phyloP scores from a whole-genome alignment of 2,888 invertebrate genomes.

The Drosophila gaucha region DNA sequence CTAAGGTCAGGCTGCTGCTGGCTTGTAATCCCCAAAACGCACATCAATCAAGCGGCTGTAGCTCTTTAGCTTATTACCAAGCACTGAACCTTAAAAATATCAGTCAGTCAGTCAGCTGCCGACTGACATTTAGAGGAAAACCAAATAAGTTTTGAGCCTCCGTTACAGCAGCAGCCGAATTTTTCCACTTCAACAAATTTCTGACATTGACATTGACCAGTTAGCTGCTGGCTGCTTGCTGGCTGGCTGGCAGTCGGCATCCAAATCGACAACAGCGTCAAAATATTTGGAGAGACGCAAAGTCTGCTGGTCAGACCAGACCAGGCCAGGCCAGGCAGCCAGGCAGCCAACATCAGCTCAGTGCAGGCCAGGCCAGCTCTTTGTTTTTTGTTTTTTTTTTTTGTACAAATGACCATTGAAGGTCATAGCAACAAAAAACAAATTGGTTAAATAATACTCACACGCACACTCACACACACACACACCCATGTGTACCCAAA shows the following conservation, averaged over 20 bases:
- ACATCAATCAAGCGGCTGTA: slow-evolving; percentile 63
- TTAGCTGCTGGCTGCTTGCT: slow-evolving; percentile 6
- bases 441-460: slow-evolving; percentile 68
- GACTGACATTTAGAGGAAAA: slow-evolving; percentile 34
- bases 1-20: slow-evolving; percentile 51
- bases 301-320: slow-evolving; percentile 44
- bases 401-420: slow-evolving; percentile 73
- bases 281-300: slow-evolving; percentile 72
- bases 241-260: slow-evolving; percentile 33
- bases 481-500: slow-evolving; percentile 6
- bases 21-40: slow-evolving; percentile 69
- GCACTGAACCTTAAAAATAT: slow-evolving; percentile 58
- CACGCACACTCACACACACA: slow-evolving; percentile 26
- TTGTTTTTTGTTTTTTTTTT: too few species aligned
- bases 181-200: slow-evolving; percentile 75
- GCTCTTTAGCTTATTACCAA: slow-evolving; percentile 68
- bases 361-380: slow-evolving; percentile 46
- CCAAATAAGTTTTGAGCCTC: slow-evolving; percentile 35
- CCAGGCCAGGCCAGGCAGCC: slow-evolving; percentile 19
- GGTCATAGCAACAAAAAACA: slow-evolving; percentile 69
- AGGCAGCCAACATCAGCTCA: slow-evolving; percentile 2
- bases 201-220: slow-evolving; percentile 82
- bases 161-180: slow-evolving; percentile 53
- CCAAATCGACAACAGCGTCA: slow-evolving; percentile 69
- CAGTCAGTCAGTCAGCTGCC: slow-evolving; percentile 15